Evolutionary conservation across 2,113 vertebrate genomes (phyloP), one percentile per base, ranked within the genome.

Genomic region (Pomatorhinus ruficollis): DNA sequence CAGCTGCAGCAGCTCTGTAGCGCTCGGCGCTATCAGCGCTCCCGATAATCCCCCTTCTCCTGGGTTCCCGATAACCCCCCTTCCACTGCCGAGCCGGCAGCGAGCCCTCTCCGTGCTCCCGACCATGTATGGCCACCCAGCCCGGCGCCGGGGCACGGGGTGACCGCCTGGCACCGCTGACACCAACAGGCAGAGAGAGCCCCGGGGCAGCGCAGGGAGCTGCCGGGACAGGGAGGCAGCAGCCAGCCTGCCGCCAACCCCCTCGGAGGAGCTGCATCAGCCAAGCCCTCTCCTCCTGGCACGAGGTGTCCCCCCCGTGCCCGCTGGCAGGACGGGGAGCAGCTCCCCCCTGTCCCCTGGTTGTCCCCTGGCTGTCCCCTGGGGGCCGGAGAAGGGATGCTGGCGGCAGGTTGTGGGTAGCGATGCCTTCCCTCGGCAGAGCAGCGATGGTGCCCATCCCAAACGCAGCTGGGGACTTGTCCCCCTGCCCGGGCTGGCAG

Each of bases 61-160:
- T 15, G 90, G 64, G 52, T 1, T 3, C 63, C 65, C 3, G 53
- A 72, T 90, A 83, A 70, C 84, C 27, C 64, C 17, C 31, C 28
- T 3, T 12, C 6, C 56, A 8, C 14, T 47, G 14, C 75, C 7
- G 31, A 7, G 52, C 72, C 81, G 20, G 90, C 94, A 86, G 53
- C 17, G 0, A 86, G 59, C 56, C 75, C 79, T 76, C 44, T 12
- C 18, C 3, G 1, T 5, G 40, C 42, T 44, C 87, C 89, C 2
- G 2, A 6, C 96, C 96, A 88, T 95, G 84, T 96, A 96, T 88
- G 95, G 96, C 23, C 70, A 54, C 28, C 3, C 6, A 77, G 71
- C 63, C 35, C 2, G 3, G 10, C 7, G 0, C 4, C 5, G 2
- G 56, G 63, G 35, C 6, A 4, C 78, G 14, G 1, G 0, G 40